These are phyloP conservation scores for Myrmecophaga tridactyla DNA, from an alignment of 2,113 vertebrate genomes.

Conservation along the genomic window DNA sequence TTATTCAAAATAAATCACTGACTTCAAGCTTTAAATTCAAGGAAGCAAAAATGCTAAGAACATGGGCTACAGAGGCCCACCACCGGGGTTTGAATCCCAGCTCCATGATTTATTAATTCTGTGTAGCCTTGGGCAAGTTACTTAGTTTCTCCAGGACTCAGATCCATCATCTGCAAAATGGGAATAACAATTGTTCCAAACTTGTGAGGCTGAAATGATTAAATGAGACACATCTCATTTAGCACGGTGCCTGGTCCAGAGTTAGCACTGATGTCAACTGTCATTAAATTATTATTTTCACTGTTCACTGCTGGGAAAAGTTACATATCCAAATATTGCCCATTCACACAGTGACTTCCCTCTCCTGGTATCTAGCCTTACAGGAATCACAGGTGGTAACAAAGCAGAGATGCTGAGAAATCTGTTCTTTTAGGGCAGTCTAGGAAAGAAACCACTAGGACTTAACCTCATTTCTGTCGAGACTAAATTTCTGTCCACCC, in stretches of 20 bases:
- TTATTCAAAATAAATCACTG: neutral
- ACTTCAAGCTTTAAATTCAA: constrained; percentile 10
- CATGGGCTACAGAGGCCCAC: neutral
- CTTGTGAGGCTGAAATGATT: neutral
- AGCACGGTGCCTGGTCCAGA: neutral
- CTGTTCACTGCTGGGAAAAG: neutral
- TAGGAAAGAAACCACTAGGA: neutral
- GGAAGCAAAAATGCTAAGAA: neutral
- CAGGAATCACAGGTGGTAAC: neutral
- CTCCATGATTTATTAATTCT: neutral
- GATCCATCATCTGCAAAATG: neutral
- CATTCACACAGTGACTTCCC: neutral
- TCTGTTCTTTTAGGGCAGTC: neutral
- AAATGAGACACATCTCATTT: neutral
- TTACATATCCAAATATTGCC: neutral
- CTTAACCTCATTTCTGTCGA: neutral
- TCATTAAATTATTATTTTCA: neutral
- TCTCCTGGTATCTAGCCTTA: neutral
- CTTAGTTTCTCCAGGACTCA: no score
- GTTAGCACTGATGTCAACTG: neutral
- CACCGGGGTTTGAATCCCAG: neutral
- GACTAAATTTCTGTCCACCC: neutral
- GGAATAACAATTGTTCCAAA: neutral
- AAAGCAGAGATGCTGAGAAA: neutral
- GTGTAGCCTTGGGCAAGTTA: neutral